Percentiles rank a stretch among this genome's conserved stretches.
phyloP scores from a whole-genome alignment of 2,113 vertebrate genomes.

The Calonectris borealis region DNA sequence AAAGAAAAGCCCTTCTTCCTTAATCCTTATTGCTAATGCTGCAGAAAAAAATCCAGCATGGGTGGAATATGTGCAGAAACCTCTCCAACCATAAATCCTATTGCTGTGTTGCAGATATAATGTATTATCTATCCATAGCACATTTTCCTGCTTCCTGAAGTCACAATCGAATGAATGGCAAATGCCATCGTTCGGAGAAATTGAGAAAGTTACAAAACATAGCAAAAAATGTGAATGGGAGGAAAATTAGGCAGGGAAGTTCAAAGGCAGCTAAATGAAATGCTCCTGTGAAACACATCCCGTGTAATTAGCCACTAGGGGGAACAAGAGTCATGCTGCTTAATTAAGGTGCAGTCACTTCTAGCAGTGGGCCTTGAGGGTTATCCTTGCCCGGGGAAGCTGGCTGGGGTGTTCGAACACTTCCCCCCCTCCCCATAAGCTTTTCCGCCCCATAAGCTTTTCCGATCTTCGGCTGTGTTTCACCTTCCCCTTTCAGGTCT shows the following conservation, averaged over 20 bases:
- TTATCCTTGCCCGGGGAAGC: not conserved
- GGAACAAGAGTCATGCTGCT: constrained; percentile 56
- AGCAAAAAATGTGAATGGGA: not conserved
- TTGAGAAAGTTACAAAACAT: not conserved
- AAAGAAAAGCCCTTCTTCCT: not conserved
- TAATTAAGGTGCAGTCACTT: constrained; percentile 14
- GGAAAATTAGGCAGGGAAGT: not conserved
- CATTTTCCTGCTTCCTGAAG: not conserved
- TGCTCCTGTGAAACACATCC: not conserved
- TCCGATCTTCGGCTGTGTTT: not conserved
- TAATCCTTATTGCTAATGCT: not conserved
- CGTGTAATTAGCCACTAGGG: constrained; percentile 43
- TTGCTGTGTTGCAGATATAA: not conserved
- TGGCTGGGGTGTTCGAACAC: not conserved
- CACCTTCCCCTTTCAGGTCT: not conserved
- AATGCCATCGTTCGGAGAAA: not conserved
- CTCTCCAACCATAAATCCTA: not conserved
- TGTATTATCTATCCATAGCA: not conserved
- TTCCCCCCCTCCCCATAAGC: not conserved
- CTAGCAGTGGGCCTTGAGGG: not conserved
- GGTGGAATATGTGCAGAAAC: not conserved
- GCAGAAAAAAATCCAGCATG: not conserved
- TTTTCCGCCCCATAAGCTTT: not conserved
- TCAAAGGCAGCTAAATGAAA: not conserved
- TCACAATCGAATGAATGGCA: not conserved